Base-by-base conservation (phyloP, 2,888 invertebrate species). In the Phyto melanocephala region DNA sequence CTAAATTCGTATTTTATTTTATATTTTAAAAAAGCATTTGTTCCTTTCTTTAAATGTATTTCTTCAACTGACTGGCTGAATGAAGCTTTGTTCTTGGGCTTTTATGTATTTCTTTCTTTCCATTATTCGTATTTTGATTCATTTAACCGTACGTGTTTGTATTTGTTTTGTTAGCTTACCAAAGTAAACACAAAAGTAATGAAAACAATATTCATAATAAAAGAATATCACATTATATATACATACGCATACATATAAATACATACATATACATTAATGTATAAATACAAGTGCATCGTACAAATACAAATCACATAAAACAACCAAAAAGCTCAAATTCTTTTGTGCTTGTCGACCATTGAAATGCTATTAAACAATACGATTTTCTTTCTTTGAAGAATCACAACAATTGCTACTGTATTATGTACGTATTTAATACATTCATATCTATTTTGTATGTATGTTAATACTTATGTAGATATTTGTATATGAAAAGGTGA, bases 111-210 rank as follows among this genome's bases (percentile, higher is more conserved):
- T 63, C 47, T 33, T 77, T 70, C 37, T 42, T 71, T 71, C 35
- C 13, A 60, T 76, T 76, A 50, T 70, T 65, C 56, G 56, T 72
- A 67, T 72, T 72, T 50, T 79, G 65, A 79, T 72, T 58, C 72
- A 67, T 79, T 79, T 79, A 79, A 52, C 72, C 65, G 72, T 79
- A 79, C 79, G 72, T 79, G 71, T 67, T 79, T 79, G 72, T 79
- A 60, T 79, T 72, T 79, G 63, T 63, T 78, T 63, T 78, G 65
- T 79, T 72, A 65, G 65, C 50, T 72, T 79, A 79, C 79, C 67
- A 79, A 67, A 52, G 79, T 67, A 79, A 72, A 78, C 67, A 79
- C 50, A 67, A 72, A 79, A 67, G 67, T 79, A 79, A 72, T 79
- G 52, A 72, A 79, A 72, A 79, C 65, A 72, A 79, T 72, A 67